Percentiles rank a stretch among this genome's conserved stretches.
These are phyloP conservation scores for Numenius arquata DNA, from an alignment of 2,113 vertebrate species.

Conservation along the genomic window DNA sequence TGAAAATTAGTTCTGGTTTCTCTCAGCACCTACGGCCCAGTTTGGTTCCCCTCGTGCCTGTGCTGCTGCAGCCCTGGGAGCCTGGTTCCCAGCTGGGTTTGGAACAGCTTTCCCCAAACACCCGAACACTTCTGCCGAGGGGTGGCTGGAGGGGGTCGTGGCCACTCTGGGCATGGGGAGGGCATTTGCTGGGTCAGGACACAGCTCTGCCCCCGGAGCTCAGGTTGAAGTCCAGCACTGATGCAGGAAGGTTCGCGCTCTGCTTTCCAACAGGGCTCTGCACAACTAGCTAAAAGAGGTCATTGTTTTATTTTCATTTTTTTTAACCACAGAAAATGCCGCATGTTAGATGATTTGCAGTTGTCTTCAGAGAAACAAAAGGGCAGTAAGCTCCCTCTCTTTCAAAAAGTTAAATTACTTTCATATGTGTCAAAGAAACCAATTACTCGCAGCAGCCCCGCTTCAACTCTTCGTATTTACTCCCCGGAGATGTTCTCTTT, in stretches of 20 bases:
- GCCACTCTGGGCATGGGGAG: not conserved
- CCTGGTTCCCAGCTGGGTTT: not conserved
- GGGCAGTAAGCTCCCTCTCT: slow-evolving; percentile 18
- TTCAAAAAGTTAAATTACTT: slow-evolving; percentile 43
- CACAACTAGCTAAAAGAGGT: not conserved
- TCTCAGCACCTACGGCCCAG: not conserved
- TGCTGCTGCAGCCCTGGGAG: not conserved
- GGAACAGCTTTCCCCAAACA: not conserved
- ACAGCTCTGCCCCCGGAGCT: not conserved
- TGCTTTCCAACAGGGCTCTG: not conserved
- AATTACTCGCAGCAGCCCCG: not conserved
- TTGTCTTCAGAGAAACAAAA: slow-evolving; percentile 52
- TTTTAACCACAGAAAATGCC: slow-evolving; percentile 19
- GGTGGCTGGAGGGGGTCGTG: not conserved
- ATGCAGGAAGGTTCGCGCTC: not conserved
- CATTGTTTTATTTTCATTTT: slow-evolving; percentile 15
- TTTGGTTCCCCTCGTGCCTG: not conserved
- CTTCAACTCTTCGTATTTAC: not conserved
- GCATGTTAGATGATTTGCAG: slow-evolving; percentile 9
- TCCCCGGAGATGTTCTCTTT: not conserved
- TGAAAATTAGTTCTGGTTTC: not conserved
- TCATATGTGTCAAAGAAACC: slow-evolving; percentile 36
- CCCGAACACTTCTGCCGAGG: rapidly evolving
- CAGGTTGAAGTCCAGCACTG: not conserved
- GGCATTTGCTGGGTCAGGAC: not conserved